Conservation (phyloP, 2,888 invertebrate genomes). For the Ramazzottius varieornatus region DNA sequence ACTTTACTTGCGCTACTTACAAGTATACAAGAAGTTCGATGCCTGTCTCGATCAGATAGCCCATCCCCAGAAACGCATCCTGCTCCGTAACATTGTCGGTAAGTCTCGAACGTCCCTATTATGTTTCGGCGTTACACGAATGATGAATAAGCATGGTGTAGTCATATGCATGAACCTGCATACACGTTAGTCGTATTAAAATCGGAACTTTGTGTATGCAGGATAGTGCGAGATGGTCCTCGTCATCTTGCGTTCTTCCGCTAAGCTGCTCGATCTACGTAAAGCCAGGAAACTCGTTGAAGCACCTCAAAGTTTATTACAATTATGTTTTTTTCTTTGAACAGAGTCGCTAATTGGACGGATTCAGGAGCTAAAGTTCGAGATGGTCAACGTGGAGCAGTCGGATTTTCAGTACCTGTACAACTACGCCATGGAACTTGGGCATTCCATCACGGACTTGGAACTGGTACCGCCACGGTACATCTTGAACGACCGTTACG, state of each 20-base stretch:
- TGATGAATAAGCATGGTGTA: too few species aligned
- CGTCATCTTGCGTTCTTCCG: too few species aligned
- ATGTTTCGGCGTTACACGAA: neutral
- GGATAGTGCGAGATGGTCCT: too few species aligned
- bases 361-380: neutral
- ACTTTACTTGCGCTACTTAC: neutral
- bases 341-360: neutral
- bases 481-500: neutral
- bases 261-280: too few species aligned
- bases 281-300: too few species aligned
- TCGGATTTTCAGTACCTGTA: conserved; percentile 2
- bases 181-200: too few species aligned
- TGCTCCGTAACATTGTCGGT: neutral
- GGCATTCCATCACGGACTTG: neutral
- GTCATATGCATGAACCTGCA: too few species aligned
- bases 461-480: neutral
- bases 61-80: neutral
- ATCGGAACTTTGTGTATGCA: too few species aligned
- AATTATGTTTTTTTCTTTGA: neutral
- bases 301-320: too few species aligned
- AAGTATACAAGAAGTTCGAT: neutral
- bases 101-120: too few species aligned
- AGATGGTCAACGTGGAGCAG: conserved; percentile 3
- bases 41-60: conserved; percentile 1
- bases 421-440: neutral